Conservation (phyloP, 2,797 vertebrate species). For the Crax fasciolata region DNA sequence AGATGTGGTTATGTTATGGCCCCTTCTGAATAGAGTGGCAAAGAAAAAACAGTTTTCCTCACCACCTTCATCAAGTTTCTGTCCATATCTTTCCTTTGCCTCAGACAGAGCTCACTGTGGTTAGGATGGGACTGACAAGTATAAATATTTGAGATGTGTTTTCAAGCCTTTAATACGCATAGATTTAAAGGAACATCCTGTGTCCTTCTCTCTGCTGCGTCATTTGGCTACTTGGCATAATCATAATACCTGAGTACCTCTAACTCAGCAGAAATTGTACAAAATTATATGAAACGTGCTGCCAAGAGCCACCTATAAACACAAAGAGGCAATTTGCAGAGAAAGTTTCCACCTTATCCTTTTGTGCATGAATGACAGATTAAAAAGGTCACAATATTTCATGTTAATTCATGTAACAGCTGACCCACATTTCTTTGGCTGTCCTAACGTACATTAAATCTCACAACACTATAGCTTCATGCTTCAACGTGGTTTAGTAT, state of each 20-base stretch:
- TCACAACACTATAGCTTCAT: not conserved
- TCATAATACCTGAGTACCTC: not conserved
- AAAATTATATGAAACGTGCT: not conserved
- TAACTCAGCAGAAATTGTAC: not conserved
- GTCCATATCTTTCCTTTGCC: not conserved
- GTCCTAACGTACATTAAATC: not conserved
- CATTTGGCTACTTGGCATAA: not conserved
- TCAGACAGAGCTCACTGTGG: not conserved
- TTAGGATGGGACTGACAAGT: not conserved
- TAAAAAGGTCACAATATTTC: not conserved
- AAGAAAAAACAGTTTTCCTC: not conserved
- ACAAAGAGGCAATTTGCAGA: fast-evolving
- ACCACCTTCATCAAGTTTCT: not conserved
- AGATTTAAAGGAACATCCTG: not conserved
- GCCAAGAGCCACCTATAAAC: not conserved
- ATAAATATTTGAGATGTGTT: not conserved
- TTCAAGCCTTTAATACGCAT: not conserved
- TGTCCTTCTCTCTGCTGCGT: not conserved
- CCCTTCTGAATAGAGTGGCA: not conserved
- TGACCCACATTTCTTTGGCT: not conserved
- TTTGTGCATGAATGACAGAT: not conserved
- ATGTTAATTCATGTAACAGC: not conserved
- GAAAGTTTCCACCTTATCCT: not conserved
- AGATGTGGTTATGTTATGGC: fast-evolving
- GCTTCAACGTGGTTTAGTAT: not conserved